These are phyloP conservation scores for Scomber japonicus DNA, from an alignment of 2,113 vertebrate genomes.

Conservation along the genomic window DNA sequence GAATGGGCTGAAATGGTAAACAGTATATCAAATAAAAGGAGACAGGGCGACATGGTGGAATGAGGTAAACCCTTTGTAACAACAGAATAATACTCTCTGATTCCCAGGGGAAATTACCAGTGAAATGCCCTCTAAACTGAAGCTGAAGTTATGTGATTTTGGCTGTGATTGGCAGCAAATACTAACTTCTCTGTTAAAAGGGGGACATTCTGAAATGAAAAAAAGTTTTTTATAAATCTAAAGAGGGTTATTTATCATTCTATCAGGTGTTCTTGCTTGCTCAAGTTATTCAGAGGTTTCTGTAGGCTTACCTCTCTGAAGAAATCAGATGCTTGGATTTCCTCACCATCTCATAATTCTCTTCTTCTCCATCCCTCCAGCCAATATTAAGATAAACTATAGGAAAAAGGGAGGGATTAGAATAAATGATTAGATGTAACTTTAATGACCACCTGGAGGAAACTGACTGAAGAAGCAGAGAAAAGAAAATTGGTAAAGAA, in stretches of 20 bases:
- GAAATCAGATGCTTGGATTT: conserved; percentile 3
- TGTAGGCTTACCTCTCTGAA: not conserved
- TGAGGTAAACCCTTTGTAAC: conserved; percentile 33
- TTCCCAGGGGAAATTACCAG: not conserved
- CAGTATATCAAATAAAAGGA: conserved; percentile 55
- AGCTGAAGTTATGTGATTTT: not conserved
- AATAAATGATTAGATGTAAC: conserved; percentile 2
- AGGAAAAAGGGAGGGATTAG: not conserved
- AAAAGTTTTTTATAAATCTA: not conserved
- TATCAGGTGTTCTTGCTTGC: not conserved
- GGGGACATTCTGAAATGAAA: not conserved
- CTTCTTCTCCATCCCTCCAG: not conserved
- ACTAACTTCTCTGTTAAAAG: not conserved
- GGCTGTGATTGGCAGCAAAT: not conserved
- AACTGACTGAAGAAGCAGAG: not conserved
- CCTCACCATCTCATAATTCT: not conserved
- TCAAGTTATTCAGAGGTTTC: not conserved
- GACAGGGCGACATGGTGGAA: conserved; percentile 38
- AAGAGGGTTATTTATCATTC: not conserved
- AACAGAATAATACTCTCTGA: conserved; percentile 24
- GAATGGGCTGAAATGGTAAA: conserved; percentile 59
- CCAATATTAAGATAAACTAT: conserved; percentile 9
- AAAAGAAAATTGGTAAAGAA: not conserved
- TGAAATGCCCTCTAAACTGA: conserved; percentile 11
- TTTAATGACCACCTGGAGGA: conserved; percentile 15